A percentile compares a stretch with the other conserved stretches of the same genome.
These are phyloP conservation scores for Sphaerophoria rueppellii DNA, from an alignment of 2,888 invertebrate species.

Conservation along the genomic window DNA sequence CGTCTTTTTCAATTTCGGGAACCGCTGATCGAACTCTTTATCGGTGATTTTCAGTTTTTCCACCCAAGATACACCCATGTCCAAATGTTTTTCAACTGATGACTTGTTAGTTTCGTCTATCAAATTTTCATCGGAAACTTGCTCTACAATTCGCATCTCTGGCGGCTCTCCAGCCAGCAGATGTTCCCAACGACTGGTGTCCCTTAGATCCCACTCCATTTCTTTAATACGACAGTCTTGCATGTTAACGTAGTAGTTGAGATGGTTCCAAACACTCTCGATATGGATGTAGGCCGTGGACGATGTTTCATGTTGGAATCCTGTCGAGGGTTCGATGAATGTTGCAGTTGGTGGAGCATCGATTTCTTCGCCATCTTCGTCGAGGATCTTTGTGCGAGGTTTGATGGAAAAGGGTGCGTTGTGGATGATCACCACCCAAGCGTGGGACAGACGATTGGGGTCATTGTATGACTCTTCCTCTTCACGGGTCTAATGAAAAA, in stretches of 20 bases:
- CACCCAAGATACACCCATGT: slow-evolving; percentile 90
- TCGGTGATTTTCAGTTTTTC: slow-evolving; percentile 85
- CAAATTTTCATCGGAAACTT: slow-evolving; percentile 83
- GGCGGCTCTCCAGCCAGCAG: slow-evolving; percentile 88
- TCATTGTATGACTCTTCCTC: slow-evolving; percentile 86
- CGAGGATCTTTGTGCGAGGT: slow-evolving; percentile 75
- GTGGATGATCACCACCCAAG: slow-evolving; percentile 90
- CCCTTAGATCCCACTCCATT: slow-evolving; percentile 86
- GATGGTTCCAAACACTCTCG: slow-evolving; percentile 93
- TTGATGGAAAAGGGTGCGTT: slow-evolving; percentile 80
- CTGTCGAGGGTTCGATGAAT: slow-evolving; percentile 94
- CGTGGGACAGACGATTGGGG: slow-evolving; percentile 88
- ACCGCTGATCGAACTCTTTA: slow-evolving; percentile 86
- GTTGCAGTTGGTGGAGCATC: slow-evolving; percentile 83
- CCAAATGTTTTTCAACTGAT: slow-evolving; percentile 87
- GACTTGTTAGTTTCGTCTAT: slow-evolving; percentile 81
- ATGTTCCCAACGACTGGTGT: slow-evolving; percentile 88
- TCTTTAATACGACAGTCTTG: slow-evolving; percentile 84
- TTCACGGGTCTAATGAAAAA: slow-evolving; percentile 84
- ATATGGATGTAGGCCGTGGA: slow-evolving; percentile 88
- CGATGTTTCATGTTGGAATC: slow-evolving; percentile 84
- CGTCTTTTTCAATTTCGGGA: slow-evolving; percentile 88
- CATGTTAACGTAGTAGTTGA: slow-evolving; percentile 91
- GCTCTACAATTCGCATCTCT: slow-evolving; percentile 79
- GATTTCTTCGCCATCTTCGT: slow-evolving; percentile 78